Base-by-base conservation (phyloP, 2,888 invertebrate species). In the Prosopocoilus inquinatus region DNA sequence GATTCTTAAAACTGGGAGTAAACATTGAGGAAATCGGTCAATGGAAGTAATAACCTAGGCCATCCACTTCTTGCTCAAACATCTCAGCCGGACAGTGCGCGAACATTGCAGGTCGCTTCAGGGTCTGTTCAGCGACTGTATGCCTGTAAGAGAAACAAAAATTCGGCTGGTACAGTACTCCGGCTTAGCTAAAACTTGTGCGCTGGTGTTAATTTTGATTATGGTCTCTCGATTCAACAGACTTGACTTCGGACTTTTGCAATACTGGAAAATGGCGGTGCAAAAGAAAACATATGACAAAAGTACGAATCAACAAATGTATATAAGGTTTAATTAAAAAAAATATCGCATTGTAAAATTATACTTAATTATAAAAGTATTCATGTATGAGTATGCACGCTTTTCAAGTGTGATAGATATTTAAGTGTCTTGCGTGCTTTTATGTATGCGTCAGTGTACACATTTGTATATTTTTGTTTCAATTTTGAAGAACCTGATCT, bases 61-160 rank as follows among this genome's bases (percentile, higher is more conserved):
- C 63, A 63, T 54, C 65, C 60, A 59, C 64, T 57, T 54, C 60
- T 41, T 59, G 57, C 55, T 54, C 63, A 59, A 60, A 59, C 67
- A 68, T 64, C 67, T 58, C 69, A 68, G 47, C 35, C 64, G 63
- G 60, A 52, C 70, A 47, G 54, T 71, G 73, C 74, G 70, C 68
- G 66, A 72, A 74, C 72, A 74, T 74, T 73, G 67, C 70, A 68
- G 74, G 71, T 73, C 69, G 59, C 34, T 64, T 53, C 70, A 70
- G 67, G 71, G 68, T 62, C 33, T 60, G 45, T 53, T 49, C 57
- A 48, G 60, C 59, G 68, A 64, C 63, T 70, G 70, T 64, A 69
- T 63, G 49, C 67, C 73, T 73, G 72, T 41, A 73, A 73, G 63
- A 70, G 58, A 70, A 70, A 64, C 52, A 64, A 61, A 64, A 60